Evolutionary conservation across 2,113 vertebrate species (phyloP), one percentile per base, ranked within the genome.

Genomic region (Vidua macroura): DNA sequence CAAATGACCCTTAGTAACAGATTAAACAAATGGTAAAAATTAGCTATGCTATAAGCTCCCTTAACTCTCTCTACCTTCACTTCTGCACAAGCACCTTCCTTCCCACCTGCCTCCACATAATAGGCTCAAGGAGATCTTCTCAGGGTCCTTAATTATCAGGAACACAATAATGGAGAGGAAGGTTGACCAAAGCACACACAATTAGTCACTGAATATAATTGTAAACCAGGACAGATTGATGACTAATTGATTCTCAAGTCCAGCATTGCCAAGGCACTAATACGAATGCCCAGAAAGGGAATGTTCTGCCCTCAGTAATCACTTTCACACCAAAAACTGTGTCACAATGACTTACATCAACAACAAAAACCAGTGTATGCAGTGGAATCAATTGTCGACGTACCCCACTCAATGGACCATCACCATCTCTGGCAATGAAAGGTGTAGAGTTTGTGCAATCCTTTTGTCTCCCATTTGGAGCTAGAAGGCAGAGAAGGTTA

Each of bases 11-110:
- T 95, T 91, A 94, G 96, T 95, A 95, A 98, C 66, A 96, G 91
- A 97, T 98, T 97, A 97, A 98, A 96, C 95, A 95, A 96, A 95
- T 72, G 59, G 84, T 95, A 97, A 97, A 97, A 97, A 95, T 93
- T 86, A 96, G 92, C 92, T 70, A 48, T 68, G 55, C 85, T 78
- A 73, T 88, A 88, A 92, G 91, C 79, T 92, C 76, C 76, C 83
- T 80, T 75, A 95, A 96, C 75, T 92, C 48, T 24, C 37, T 69
- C 48, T 83, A 39, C 1, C 35, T 49, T 83, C 10, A 23, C 33
- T 79, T 89, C 55, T 86, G 86, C 69, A 74, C 15, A 81, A 90
- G 74, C 0, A 1, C 43, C 41, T 91, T 53, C 63, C 41, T 96
- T 79, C 73, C 58, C 55, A 76, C 84, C 75, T 89, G 72, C 79